Percentiles rank a stretch among this genome's conserved stretches.
phyloP scores from a whole-genome alignment of 2,113 vertebrate genomes.

The Pedionomus torquatus region DNA sequence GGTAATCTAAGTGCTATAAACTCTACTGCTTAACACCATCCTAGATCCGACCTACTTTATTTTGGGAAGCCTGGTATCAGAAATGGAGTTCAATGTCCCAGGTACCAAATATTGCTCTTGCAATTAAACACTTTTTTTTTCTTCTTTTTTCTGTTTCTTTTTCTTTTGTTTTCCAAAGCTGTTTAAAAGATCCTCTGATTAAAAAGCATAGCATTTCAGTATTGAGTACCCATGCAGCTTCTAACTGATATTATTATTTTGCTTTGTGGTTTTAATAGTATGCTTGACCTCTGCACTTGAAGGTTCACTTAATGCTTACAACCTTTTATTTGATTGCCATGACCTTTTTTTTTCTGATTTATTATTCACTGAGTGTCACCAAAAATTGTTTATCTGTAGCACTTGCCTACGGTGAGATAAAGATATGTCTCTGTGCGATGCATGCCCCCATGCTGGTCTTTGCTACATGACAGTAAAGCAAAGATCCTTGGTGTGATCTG shows the following conservation, averaged over 20 bases:
- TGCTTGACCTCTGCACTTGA: neutral
- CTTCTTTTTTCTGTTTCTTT: fast-evolving
- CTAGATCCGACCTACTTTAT: neutral
- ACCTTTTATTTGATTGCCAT: neutral
- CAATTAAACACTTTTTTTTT: neutral
- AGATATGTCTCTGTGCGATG: neutral
- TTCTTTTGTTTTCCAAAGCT: fast-evolving
- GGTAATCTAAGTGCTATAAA: neutral
- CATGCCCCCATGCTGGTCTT: neutral
- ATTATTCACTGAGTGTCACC: neutral
- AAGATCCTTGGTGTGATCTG: neutral
- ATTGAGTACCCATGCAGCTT: neutral
- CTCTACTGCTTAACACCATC: neutral
- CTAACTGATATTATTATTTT: neutral
- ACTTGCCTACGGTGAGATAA: neutral
- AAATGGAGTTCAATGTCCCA: neutral
- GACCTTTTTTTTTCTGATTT: neutral
- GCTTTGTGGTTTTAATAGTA: neutral
- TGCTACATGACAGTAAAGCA: neutral
- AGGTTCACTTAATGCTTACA: neutral
- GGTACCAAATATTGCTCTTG: neutral
- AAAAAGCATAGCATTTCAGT: neutral
- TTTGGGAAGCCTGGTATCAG: neutral
- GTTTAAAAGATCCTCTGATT: neutral
- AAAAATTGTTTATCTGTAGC: neutral